Evolutionary conservation across 2,113 vertebrate species (phyloP), one percentile per base, ranked within the genome.

Genomic region (Neodon shergylaensis): DNA sequence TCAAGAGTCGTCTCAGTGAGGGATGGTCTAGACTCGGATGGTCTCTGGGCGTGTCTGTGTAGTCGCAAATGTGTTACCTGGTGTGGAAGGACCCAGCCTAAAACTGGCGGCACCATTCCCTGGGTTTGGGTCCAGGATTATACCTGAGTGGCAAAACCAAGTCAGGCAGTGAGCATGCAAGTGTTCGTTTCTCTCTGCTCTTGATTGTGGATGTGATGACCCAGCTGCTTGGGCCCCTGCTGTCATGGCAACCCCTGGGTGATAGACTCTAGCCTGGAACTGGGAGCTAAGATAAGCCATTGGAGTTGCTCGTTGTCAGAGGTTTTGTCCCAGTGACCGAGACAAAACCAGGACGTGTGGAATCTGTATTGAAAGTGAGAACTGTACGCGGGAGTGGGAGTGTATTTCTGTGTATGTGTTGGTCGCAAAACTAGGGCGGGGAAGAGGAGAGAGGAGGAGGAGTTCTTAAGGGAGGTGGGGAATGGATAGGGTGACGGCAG

Each of bases 331-430:
- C 42, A 77, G 74, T 4, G 26, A 47, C 39, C 14, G 22, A 68
- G 70, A 73, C 70, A 10, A 73, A 73, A 78, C 44, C 44, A 49
- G 44, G 28, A 78, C 3, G 17, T 33, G 17, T 52, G 77, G 31
- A 36, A 33, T 79, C 44, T 79, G 31, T 31, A 52, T 49, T 49
- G 31, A 33, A 52, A 79, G 17, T 47, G 44, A 49, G 42, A 44
- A 8, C 0, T 31, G 12, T 4, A 31, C 47, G 21, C 4, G 26
- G 2, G 31, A 19, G 17, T 22, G 6, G 2, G 77, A 19, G 33
- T 22, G 8, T 36, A 36, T 54, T 21, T 79, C 33, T 36, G 17
- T 52, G 47, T 49, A 9, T 10, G 47, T 22, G 10, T n/a, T 36
- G 33, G 33, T 22, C 10, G 12, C 22, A 36, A n/a, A 52, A 58